Conservation (phyloP, 2,113 vertebrate genomes). For the Ancistrus triradiatus region DNA sequence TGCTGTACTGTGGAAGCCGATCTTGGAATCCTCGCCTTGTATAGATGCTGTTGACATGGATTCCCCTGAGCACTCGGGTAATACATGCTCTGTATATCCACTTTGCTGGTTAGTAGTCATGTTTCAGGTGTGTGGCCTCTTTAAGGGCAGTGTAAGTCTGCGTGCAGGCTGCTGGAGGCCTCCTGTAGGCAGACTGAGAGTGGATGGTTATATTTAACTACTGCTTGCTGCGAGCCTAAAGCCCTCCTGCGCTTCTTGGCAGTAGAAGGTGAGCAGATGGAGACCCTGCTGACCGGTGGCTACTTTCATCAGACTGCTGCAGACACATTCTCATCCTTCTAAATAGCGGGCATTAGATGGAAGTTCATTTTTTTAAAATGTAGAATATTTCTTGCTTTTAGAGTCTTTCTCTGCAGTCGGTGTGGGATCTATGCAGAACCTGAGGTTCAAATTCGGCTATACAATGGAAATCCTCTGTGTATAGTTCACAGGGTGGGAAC, state of each 20-base stretch:
- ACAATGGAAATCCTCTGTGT: too few relatives aligned
- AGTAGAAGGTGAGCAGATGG: constrained; percentile 38
- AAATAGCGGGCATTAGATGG: too few relatives aligned
- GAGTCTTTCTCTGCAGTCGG: too few relatives aligned
- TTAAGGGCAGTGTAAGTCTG: constrained; percentile 13
- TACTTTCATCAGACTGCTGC: constrained; percentile 28
- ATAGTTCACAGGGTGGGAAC: too few relatives aligned
- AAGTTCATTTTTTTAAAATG: too few relatives aligned
- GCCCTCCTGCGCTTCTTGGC: constrained; percentile 37
- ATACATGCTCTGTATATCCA: background rate
- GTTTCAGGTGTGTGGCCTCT: constrained; percentile 4
- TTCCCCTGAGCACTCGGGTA: constrained; percentile 44
- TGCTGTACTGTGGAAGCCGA: background rate
- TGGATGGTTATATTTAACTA: constrained; percentile 33
- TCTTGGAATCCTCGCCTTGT: background rate
- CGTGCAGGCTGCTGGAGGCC: constrained; percentile 14
- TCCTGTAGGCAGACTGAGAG: constrained; percentile 30
- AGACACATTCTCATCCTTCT: background rate
- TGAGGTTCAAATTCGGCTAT: too few relatives aligned
- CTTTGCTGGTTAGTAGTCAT: background rate
- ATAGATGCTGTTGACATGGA: constrained; percentile 32
- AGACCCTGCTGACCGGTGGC: constrained; percentile 34
- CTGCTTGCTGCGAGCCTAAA: constrained; percentile 6
- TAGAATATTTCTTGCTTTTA: too few relatives aligned
- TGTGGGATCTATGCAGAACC: too few relatives aligned